A percentile compares a stretch with the other conserved stretches of the same genome.
Evolutionary conservation across 2,888 invertebrate species (phyloP).

Genomic region (Ferrisia virgata): DNA sequence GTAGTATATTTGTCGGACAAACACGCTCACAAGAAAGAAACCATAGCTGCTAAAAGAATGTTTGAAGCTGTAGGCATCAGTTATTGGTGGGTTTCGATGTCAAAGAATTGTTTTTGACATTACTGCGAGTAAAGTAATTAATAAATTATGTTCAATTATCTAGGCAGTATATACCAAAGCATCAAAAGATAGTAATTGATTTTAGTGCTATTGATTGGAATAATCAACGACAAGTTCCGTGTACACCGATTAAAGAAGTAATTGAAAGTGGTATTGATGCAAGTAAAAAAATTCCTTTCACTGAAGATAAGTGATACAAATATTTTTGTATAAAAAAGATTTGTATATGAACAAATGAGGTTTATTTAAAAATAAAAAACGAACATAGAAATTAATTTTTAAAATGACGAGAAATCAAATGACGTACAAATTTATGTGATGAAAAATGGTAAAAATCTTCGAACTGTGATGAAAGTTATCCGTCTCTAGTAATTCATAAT

Average conservation of each 20-base stretch:
- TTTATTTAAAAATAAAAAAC: background rate
- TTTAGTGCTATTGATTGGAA: conserved; percentile 62
- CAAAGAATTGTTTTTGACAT: background rate
- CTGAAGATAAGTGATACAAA: background rate
- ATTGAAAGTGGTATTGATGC: background rate
- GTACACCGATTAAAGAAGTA: background rate
- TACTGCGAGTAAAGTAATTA: background rate
- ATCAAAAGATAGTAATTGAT: conserved; percentile 65
- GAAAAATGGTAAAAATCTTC: conserved; percentile 2
- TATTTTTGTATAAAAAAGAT: background rate
- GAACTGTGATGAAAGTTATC: background rate
- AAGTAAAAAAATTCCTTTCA: background rate
- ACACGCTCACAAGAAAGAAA: conserved; percentile 64
- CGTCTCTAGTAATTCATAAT: background rate
- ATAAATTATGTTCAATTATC: conserved; percentile 50
- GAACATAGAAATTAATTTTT: background rate
- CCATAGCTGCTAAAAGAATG: conserved; percentile 77
- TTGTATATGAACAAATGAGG: background rate
- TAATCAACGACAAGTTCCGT: conserved; percentile 5
- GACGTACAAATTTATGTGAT: background rate
- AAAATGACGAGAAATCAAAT: background rate
- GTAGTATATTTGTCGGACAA: conserved; percentile 82
- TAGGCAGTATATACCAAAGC: conserved; percentile 65
- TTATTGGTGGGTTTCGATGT: conserved; percentile 58
- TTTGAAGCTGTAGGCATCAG: conserved; percentile 72